Conservation (phyloP, 2,797 vertebrate genomes). For the Tapera naevia region DNA sequence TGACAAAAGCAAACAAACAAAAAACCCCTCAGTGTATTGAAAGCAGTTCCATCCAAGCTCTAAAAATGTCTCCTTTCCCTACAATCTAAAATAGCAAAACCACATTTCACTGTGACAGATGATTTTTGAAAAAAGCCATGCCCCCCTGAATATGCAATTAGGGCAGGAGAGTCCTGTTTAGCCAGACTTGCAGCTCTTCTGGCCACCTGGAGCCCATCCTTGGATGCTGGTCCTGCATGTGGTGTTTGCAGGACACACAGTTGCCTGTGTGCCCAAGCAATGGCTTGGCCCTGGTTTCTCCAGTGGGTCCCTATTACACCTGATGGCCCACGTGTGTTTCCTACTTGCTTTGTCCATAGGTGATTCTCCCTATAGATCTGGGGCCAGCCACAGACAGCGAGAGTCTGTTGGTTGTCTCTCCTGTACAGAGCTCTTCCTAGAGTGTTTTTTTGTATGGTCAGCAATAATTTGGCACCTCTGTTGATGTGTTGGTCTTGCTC, state of each 20-base stretch:
- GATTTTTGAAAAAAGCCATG: background rate
- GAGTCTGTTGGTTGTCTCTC: background rate
- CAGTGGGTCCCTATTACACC: background rate
- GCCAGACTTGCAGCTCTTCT: background rate
- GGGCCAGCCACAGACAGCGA: background rate
- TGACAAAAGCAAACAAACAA: background rate
- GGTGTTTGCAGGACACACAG: rapidly evolving
- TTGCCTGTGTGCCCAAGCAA: background rate
- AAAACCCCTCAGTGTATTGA: background rate
- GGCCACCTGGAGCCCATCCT: background rate
- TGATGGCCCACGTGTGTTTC: background rate
- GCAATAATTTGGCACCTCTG: background rate
- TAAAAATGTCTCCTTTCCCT: background rate
- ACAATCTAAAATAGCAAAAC: background rate
- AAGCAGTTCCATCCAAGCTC: background rate
- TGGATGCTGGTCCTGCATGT: background rate
- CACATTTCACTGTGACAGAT: background rate
- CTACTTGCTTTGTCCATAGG: background rate
- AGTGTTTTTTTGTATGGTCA: background rate
- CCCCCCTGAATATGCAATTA: no score
- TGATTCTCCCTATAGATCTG: background rate
- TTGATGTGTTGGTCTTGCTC: background rate
- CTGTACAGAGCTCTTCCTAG: background rate
- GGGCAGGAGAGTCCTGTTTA: background rate
- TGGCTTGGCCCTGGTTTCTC: background rate